Evolutionary conservation across 2,797 vertebrate genomes (phyloP), one percentile per base, ranked within the genome.

Genomic region (Liparis tanakae): DNA sequence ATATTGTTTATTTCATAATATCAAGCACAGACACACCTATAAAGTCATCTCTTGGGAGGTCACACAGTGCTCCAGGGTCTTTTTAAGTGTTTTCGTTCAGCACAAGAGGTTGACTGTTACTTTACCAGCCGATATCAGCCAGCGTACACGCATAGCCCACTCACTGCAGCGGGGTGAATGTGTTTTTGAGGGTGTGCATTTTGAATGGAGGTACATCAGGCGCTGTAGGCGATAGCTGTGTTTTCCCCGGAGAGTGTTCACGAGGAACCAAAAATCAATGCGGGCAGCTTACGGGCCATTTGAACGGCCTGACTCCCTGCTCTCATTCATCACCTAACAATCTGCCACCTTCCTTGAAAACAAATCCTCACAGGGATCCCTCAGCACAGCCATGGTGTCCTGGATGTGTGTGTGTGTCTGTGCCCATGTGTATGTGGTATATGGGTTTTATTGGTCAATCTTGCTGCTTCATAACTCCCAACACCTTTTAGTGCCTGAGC

Each of bases 291-390:
- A 88, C 53, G 58, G 83, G 78, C 85, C 80, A 84, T 89, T 88
- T 85, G 83, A 86, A 81, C 70, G 78, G 80, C 61, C 71, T 61
- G 82, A 81, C 88, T 85, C 77, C 72, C 70, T 72, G 69, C 73
- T 76, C 83, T 75, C 83, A 85, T 90, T 88, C 82, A 89, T 92
- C 86, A 88, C 78, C 82, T 66, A 80, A 83, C 85, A 91, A 82
- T 87, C 79, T 85, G 84, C 79, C 78, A 81, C 81, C 74, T 74
- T 81, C 78, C 80, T 60, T 6, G 5, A 41, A 51, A 78, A 85
- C 78, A 80, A 83, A 84, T 85, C 72, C 77, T 87, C 80, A 58
- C 71, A 59, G 70, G 70, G 78, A 63, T 65, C 72, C 69, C 78
- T 79, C 69, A 48, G 57, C 39, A 46, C 64, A 72, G 41, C 53